Conservation (phyloP, 2,113 vertebrate genomes). For the Laterallus jamaicensis region DNA sequence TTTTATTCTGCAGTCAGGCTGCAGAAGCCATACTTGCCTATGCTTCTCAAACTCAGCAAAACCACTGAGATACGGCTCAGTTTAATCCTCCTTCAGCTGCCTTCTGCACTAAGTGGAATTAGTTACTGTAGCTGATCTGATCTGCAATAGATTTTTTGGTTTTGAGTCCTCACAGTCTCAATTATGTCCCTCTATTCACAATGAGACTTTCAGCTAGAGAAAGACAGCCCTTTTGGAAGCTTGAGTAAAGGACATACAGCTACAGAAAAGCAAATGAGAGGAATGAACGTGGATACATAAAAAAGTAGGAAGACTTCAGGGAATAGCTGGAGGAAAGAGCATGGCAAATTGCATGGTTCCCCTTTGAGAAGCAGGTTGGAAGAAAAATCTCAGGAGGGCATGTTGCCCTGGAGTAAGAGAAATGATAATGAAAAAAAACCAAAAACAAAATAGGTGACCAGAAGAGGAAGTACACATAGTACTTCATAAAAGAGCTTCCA, state of each 20-base stretch:
- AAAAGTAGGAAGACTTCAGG: not conserved
- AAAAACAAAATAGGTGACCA: not conserved
- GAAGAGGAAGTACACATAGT: not conserved
- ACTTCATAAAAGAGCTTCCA: not conserved
- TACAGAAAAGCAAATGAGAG: not conserved
- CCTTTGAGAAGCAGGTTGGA: not conserved
- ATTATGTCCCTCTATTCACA: not conserved
- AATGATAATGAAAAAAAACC: not conserved
- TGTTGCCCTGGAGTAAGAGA: not conserved
- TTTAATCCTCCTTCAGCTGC: accelerated
- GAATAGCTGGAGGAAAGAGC: not conserved
- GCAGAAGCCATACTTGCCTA: not conserved
- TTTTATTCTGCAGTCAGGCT: not conserved
- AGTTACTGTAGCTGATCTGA: accelerated
- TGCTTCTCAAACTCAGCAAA: not conserved
- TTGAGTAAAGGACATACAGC: not conserved
- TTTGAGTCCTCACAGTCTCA: not conserved
- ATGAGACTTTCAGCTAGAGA: not conserved
- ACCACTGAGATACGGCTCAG: not conserved
- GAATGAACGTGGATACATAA: not conserved
- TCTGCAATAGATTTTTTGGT: not conserved
- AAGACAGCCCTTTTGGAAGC: not conserved
- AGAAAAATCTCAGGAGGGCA: not conserved
- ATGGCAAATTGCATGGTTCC: not conserved
- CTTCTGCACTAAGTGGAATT: not conserved